phyloP scores from a whole-genome alignment of 1,140 invertebrate species.

The Drosophila sproati region DNA sequence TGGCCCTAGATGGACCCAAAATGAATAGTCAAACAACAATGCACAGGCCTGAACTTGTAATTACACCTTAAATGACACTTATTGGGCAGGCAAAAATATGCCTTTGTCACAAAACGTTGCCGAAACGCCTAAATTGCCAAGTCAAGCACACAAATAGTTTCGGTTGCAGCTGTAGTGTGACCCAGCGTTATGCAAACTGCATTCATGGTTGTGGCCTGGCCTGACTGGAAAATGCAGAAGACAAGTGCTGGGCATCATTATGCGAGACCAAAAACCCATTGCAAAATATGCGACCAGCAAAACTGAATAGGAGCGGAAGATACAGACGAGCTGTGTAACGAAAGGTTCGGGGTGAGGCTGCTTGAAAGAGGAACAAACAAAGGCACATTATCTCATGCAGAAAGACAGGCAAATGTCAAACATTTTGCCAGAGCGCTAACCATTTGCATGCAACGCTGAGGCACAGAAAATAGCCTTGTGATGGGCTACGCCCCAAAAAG shows the following conservation, averaged over 20 bases:
- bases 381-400: slow-evolving; percentile 72
- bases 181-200: slow-evolving; percentile 64
- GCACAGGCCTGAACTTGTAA: slow-evolving; percentile 38
- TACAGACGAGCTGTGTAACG: background rate
- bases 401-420: slow-evolving; percentile 73
- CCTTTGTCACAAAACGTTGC: slow-evolving; percentile 21
- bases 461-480: slow-evolving; percentile 39
- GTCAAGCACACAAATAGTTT: background rate
- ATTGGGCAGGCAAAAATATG: slow-evolving; percentile 59
- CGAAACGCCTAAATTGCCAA: slow-evolving; percentile 49
- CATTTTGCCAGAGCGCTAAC: slow-evolving; percentile 65
- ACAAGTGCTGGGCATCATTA: slow-evolving; percentile 70
- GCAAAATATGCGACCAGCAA: slow-evolving; percentile 56
- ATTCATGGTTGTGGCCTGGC: slow-evolving; percentile 34
- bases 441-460: slow-evolving; percentile 73
- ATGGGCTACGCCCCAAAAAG: slow-evolving; percentile 6
- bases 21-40: slow-evolving; percentile 15
- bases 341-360: background rate
- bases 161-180: slow-evolving; percentile 43
- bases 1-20: background rate
- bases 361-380: slow-evolving; percentile 33
- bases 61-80: slow-evolving; percentile 58
- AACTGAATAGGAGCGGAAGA: slow-evolving; percentile 29
- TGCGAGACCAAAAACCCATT: slow-evolving; percentile 49
- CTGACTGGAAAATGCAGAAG: slow-evolving; percentile 19